Base-by-base conservation (phyloP, 2,888 invertebrate species). In the Ornithoptera priamus region DNA sequence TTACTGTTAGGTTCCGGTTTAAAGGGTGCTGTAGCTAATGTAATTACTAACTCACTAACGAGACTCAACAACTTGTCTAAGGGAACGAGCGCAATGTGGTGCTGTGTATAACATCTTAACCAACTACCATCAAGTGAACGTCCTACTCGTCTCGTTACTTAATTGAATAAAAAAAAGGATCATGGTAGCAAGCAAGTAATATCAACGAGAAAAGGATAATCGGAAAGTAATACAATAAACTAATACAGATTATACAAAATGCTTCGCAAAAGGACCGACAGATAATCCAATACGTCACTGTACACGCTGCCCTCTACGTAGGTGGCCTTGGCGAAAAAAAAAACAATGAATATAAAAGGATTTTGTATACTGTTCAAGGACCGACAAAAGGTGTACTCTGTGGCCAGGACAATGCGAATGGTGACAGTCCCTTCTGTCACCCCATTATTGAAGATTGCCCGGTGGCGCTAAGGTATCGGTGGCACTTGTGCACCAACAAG, bases 401-500 rank as follows among this genome's bases (percentile, higher is more conserved):
- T 68, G 85, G 84, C 72, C 84, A 68, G 42, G 22, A 77, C 74
- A 80, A 80, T 78, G 81, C 83, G 81, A 82, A 81, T 90, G 90
- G 69, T 69, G 69, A 69, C 69, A 69, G 50, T 88, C 88, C 90
- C 89, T 60, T 56, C 24, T 68, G 68, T 68, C 87, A 86, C 76
- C 73, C 78, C 75, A 81, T 86, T 87, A 84, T 86, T 62, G 56
- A 74, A 78, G 77, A 85, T 85, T 82, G 81, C 82, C 75, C 80
- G 84, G 86, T 91, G 92, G 92, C 92, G 92, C 92, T 92, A 88
- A 20, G 87, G 60, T 53, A 53, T 56, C 60, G n/a, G 76, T 81
- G 73, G 75, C 71, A 78, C 82, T 82, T 62, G 80, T 81, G 74
- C 78, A 75, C 75, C 77, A 80, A 30, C 85, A 87, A 89, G 88